Evolutionary conservation across 2,888 invertebrate species (phyloP).

Genomic region (Diploptera punctata): DNA sequence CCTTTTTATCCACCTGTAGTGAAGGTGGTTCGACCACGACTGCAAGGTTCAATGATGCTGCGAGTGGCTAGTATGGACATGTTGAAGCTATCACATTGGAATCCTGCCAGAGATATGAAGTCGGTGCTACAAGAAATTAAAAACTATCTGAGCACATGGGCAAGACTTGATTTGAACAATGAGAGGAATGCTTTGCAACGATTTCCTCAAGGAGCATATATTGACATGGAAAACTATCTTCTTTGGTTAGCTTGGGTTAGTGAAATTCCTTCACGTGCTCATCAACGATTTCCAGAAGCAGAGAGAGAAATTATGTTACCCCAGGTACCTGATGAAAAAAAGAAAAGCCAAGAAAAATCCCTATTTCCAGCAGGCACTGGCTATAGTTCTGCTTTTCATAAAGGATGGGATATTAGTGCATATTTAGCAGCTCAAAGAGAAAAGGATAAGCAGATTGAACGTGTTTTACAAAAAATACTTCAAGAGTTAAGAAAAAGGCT

Average conservation of each 20-base stretch:
- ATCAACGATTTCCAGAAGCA: constrained; percentile 14
- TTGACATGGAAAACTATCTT: constrained; percentile 52
- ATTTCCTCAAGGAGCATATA: constrained; percentile 50
- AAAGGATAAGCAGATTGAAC: constrained; percentile 52
- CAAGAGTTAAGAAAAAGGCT: constrained; percentile 31
- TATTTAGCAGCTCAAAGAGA: constrained; percentile 52
- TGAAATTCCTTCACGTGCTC: constrained; percentile 41
- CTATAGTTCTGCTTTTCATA: constrained; percentile 37
- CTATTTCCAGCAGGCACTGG: constrained; percentile 41
- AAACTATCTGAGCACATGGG: constrained; percentile 51
- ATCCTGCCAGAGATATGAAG: constrained; percentile 52
- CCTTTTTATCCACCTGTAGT: constrained; percentile 54
- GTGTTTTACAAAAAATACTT: constrained; percentile 42
- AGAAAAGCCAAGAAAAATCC: background rate
- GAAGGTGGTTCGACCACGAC: constrained; percentile 51
- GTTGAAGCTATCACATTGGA: constrained; percentile 53
- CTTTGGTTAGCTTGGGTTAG: constrained; percentile 50
- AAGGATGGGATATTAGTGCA: constrained; percentile 51
- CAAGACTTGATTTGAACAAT: constrained; percentile 49
- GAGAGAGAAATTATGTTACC: background rate
- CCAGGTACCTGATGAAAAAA: background rate
- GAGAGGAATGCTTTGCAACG: constrained; percentile 49
- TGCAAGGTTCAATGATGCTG: constrained; percentile 48
- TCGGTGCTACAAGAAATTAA: constrained; percentile 51
- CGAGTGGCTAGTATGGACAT: constrained; percentile 49